phyloP scores from a whole-genome alignment of 2,888 invertebrate genomes.

The Colostygia pectinataria region DNA sequence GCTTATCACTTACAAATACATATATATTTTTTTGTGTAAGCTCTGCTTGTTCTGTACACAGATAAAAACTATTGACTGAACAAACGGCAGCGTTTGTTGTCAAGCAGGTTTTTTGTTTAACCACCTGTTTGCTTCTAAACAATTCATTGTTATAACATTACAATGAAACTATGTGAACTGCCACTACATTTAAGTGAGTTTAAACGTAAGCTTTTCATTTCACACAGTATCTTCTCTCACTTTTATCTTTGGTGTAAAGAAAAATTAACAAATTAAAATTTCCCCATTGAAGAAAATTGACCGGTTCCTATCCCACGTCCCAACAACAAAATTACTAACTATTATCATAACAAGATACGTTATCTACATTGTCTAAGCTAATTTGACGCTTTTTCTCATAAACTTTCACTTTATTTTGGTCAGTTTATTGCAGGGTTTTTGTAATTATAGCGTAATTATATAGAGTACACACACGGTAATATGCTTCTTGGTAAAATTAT shows the following conservation, averaged over 20 bases:
- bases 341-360: conserved; percentile 29
- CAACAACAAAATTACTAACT: conserved; percentile 24
- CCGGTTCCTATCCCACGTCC: conserved; percentile 17
- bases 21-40: conserved; percentile 1
- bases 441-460: conserved; percentile 34
- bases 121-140: neutral
- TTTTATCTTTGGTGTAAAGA: conserved; percentile 5
- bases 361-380: conserved; percentile 26
- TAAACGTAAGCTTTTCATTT: too few relatives aligned
- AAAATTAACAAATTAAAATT: conserved; percentile 12
- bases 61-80: neutral
- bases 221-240: too few relatives aligned
- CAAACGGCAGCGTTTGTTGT: neutral
- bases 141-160: too few relatives aligned
- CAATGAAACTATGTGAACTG: too few relatives aligned
- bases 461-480: neutral
- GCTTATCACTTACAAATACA: neutral
- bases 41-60: neutral
- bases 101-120: conserved; percentile 4
- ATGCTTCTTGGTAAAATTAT: conserved; percentile 1
- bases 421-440: conserved; percentile 43
- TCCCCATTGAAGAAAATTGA: conserved; percentile 17
- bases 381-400: conserved; percentile 33
- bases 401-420: conserved; percentile 56
- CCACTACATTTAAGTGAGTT: too few relatives aligned